These are phyloP conservation scores for Pterocles orientalis DNA, from an alignment of 2,113 vertebrate species.

Conservation along the genomic window DNA sequence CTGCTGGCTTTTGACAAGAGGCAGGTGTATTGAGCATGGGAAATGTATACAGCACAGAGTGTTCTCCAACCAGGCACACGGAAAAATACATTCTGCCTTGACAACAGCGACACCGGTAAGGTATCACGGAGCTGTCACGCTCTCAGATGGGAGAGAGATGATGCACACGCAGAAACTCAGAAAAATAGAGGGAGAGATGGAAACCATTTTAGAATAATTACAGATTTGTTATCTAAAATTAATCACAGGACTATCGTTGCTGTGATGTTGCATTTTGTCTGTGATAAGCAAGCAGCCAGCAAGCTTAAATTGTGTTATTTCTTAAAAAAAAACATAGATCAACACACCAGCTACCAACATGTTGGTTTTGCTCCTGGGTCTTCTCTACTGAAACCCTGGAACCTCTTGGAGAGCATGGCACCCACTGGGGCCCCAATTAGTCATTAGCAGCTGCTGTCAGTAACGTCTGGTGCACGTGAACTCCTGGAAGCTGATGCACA, in stretches of 20 bases:
- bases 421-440: not conserved
- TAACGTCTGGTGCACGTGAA: not conserved
- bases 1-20: slow-evolving; percentile 5
- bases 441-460: not conserved
- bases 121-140: not conserved
- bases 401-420: not conserved
- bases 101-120: not conserved
- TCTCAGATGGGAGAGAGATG: not conserved
- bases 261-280: not conserved
- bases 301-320: not conserved
- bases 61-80: not conserved
- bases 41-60: not conserved
- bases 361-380: not conserved
- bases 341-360: not conserved
- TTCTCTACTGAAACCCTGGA: not conserved
- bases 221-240: not conserved
- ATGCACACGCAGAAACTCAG: not conserved
- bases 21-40: not conserved
- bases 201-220: not conserved
- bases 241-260: not conserved
- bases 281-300: not conserved
- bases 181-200: not conserved
- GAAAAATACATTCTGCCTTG: slow-evolving; percentile 9
- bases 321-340: not conserved
- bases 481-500: not conserved